These are phyloP conservation scores for Pelecanoides urinatrix DNA, from an alignment of 2,113 vertebrate genomes.

Conservation along the genomic window DNA sequence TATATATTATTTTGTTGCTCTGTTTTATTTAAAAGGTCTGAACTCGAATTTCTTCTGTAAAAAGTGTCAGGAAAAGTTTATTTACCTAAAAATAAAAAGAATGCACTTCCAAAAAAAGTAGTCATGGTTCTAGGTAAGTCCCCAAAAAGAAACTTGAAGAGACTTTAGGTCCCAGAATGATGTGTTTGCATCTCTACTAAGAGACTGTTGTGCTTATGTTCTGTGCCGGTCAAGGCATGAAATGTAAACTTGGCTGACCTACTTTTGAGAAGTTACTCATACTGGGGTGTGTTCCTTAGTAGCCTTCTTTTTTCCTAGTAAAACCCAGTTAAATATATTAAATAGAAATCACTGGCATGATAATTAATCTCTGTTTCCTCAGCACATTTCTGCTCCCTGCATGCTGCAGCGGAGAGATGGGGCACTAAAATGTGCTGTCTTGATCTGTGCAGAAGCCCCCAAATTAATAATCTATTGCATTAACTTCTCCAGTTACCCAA, in stretches of 20 bases:
- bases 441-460: background rate
- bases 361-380: background rate
- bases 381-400: background rate
- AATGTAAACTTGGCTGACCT: constrained; percentile 45
- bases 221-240: background rate
- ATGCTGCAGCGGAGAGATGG: background rate
- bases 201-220: background rate
- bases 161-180: background rate
- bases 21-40: background rate
- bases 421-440: background rate
- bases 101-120: background rate
- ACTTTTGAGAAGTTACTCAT: constrained; percentile 41
- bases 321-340: background rate
- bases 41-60: background rate
- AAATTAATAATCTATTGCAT: background rate
- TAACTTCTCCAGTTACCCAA: background rate
- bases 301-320: background rate
- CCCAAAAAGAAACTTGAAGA: background rate
- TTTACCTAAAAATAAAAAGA: background rate
- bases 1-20: background rate
- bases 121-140: background rate
- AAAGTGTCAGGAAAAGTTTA: background rate
- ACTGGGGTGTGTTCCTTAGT: background rate
- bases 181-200: background rate
- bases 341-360: background rate